Evolutionary conservation across 2,888 invertebrate genomes (phyloP).

Genomic region (Drosophila paranaensis): DNA sequence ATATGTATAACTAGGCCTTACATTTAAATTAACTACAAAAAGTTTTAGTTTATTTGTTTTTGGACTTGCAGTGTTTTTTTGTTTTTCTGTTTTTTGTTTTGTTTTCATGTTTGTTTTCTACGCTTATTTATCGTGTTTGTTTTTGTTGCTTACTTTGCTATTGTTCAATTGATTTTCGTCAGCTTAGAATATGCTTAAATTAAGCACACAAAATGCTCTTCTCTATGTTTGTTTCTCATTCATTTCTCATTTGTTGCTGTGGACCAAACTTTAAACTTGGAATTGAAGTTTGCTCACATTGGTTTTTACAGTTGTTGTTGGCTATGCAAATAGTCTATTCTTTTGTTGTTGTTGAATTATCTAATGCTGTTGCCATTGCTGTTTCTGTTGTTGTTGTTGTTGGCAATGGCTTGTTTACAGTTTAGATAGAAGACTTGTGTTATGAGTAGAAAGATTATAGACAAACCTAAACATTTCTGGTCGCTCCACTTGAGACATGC

Average conservation of each 20-base stretch:
- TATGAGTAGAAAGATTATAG: constrained; percentile 78
- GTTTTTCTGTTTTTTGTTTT: constrained; percentile 1
- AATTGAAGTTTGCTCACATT: constrained; percentile 52
- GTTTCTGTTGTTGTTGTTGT: constrained; percentile 69
- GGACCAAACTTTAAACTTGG: constrained; percentile 57
- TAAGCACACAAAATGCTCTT: constrained; percentile 47
- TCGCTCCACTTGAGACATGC: constrained; percentile 84
- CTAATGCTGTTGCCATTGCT: constrained; percentile 72
- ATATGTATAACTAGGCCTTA: constrained; percentile 62
- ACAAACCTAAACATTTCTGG: constrained; percentile 85
- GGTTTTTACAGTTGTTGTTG: constrained; percentile 50
- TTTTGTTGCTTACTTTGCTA: constrained; percentile 44
- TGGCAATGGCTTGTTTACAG: constrained; percentile 73
- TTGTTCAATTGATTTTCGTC: constrained; percentile 48
- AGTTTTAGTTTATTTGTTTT: constrained; percentile 63
- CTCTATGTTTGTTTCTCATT: constrained; percentile 3
- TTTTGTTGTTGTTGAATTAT: constrained; percentile 68
- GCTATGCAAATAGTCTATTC: constrained; percentile 39
- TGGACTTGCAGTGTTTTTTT: constrained; percentile 67
- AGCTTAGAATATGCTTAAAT: constrained; percentile 50
- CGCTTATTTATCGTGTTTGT: constrained; percentile 31
- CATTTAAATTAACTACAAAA: constrained; percentile 72
- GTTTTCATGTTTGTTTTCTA: constrained; percentile 21
- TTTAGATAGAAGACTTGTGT: constrained; percentile 71
- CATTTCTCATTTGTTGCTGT: constrained; percentile 12